Percentiles rank a stretch among this genome's conserved stretches.
Evolutionary conservation across 2,797 vertebrate genomes (phyloP).

Genomic region (Synaphobranchus kaupii): DNA sequence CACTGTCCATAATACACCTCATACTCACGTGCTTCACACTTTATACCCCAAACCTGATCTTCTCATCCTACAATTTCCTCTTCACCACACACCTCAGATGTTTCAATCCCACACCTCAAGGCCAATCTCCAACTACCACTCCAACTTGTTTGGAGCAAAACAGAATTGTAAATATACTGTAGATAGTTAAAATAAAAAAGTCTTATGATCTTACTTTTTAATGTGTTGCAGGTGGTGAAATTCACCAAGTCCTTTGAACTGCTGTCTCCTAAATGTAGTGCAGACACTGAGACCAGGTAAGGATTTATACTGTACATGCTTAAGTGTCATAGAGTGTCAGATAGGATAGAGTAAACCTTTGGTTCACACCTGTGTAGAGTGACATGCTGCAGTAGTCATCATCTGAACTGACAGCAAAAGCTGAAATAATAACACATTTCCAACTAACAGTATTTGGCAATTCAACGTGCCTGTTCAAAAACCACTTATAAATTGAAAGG

Average conservation of each 20-base stretch:
- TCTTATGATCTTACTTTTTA: conserved; percentile 17
- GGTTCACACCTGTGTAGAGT: neutral
- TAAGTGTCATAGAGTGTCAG: neutral
- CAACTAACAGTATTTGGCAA: neutral
- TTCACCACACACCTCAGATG: neutral
- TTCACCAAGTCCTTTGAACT: conserved; percentile 98
- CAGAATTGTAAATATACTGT: neutral
- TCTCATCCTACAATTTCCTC: neutral
- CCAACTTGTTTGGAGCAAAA: neutral
- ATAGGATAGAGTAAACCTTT: neutral
- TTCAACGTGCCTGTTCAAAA: neutral
- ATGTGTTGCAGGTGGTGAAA: conserved; percentile 89
- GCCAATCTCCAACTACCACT: neutral
- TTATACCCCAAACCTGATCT: neutral
- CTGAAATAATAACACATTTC: neutral
- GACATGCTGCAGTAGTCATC: neutral
- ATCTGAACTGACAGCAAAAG: neutral
- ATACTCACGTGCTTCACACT: neutral
- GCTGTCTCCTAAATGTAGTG: conserved; percentile 95
- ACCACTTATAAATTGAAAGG: neutral
- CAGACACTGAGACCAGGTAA: conserved; percentile 93
- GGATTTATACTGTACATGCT: conserved; percentile 32
- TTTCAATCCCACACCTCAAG: neutral
- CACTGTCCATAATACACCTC: neutral
- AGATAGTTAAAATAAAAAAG: neutral